Conservation (phyloP, 1,140 invertebrate genomes). For the Aphaenogaster rudis region DNA sequence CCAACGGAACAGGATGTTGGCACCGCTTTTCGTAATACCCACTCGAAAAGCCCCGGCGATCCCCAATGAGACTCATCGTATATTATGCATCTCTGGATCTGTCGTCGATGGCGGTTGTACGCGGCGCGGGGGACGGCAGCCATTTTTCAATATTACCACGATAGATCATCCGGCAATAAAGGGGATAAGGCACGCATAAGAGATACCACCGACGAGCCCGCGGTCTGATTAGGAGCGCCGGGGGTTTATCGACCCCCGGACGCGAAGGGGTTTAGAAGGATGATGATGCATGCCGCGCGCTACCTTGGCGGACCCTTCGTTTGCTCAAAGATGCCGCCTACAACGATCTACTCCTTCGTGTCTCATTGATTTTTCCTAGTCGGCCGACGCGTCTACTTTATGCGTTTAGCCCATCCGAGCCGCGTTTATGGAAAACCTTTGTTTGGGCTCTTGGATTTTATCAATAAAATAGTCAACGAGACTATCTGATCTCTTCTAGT, state of each 20-base stretch:
- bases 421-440: conserved; percentile 31
- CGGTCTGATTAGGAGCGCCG: conserved; percentile 71
- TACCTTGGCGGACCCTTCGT: conserved; percentile 61
- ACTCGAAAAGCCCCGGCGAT: conserved; percentile 61
- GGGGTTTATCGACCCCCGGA: conserved; percentile 71
- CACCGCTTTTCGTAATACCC: conserved; percentile 67
- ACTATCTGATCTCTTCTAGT: conserved; percentile 34
- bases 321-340: conserved; percentile 71
- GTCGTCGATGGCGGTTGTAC: conserved; percentile 70
- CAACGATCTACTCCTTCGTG: conserved; percentile 68
- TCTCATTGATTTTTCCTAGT: conserved; percentile 70
- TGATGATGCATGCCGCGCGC: conserved; percentile 68
- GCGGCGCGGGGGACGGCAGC: conserved; percentile 45
- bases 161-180: conserved; percentile 78
- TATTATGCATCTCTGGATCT: conserved; percentile 74
- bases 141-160: conserved; percentile 79
- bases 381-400: conserved; percentile 16
- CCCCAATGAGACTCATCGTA: conserved; percentile 65
- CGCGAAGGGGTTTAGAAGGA: conserved; percentile 45
- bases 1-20: conserved; percentile 16
- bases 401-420: not conserved
- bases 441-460: not conserved
- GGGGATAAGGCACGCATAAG: conserved; percentile 67
- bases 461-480: conserved; percentile 69
- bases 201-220: conserved; percentile 68